A percentile compares a stretch with the other conserved stretches of the same genome.
These are phyloP conservation scores for Apteryx owenii DNA, from an alignment of 2,113 vertebrate species.

Conservation along the genomic window DNA sequence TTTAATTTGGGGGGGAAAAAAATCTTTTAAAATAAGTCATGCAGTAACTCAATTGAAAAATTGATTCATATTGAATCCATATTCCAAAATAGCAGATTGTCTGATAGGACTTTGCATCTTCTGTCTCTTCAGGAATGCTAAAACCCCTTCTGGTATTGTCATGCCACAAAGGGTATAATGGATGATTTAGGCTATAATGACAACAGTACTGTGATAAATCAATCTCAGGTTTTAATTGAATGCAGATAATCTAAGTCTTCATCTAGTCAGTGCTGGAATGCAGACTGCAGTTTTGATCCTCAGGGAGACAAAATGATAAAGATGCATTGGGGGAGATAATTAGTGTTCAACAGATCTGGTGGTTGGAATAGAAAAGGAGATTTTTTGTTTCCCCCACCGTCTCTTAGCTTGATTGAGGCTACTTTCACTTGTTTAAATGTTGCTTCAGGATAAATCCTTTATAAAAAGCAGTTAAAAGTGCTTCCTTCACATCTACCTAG, in stretches of 20 bases:
- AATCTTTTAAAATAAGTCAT: not conserved
- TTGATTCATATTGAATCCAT: not conserved
- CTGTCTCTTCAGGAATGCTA: not conserved
- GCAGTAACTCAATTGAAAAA: not conserved
- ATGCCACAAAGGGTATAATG: not conserved
- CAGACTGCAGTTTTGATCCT: not conserved
- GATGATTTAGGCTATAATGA: not conserved
- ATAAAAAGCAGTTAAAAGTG: not conserved
- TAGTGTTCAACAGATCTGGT: not conserved
- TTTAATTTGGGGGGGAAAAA: not conserved
- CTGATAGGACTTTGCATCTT: not conserved
- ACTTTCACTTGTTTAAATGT: not conserved
- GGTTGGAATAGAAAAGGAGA: not conserved
- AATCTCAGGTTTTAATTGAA: not conserved
- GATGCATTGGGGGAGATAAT: not conserved
- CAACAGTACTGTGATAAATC: not conserved
- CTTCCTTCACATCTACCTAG: fast-evolving
- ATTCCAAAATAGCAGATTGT: not conserved
- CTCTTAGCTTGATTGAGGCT: not conserved
- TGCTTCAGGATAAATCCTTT: not conserved
- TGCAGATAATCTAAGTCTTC: not conserved
- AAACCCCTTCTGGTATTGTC: not conserved
- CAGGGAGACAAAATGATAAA: not conserved
- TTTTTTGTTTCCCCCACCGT: not conserved
- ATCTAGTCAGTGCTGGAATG: not conserved